Conservation (phyloP, 1,140 invertebrate species). For the Halotydeus destructor region DNA sequence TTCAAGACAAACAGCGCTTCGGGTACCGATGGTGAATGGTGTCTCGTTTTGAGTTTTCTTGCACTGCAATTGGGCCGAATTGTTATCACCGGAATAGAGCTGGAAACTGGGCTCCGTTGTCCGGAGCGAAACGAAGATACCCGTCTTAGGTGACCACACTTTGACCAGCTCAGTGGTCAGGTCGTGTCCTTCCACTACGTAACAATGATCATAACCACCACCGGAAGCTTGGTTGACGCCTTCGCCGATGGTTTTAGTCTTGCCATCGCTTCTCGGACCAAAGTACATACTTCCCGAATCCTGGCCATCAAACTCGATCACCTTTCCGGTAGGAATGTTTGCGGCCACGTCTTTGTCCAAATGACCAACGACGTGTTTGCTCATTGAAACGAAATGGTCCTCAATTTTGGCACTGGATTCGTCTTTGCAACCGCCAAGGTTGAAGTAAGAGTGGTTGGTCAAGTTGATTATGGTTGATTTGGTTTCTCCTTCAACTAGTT, state of each 20-base stretch:
- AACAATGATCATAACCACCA: conserved; percentile 13
- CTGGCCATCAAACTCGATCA: conserved; percentile 4
- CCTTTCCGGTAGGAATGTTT: conserved; percentile 46
- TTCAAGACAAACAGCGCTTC: conserved; percentile 67
- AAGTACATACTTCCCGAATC: neutral
- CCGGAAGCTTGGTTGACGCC: neutral
- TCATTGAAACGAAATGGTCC: conserved; percentile 47
- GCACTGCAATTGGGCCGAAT: conserved; percentile 28
- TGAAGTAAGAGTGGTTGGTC: conserved; percentile 85
- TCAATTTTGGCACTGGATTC: conserved; percentile 24
- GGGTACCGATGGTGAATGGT: conserved; percentile 20
- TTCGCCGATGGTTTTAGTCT: conserved; percentile 5
- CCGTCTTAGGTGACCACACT: conserved; percentile 41
- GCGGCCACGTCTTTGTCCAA: conserved; percentile 42
- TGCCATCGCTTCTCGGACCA: neutral
- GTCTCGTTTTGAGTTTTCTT: conserved; percentile 24
- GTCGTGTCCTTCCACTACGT: neutral
- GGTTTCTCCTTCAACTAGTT: conserved; percentile 22
- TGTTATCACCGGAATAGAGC: conserved; percentile 60
- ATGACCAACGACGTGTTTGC: conserved; percentile 51
- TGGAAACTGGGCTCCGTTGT: conserved; percentile 73
- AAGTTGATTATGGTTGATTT: conserved; percentile 67
- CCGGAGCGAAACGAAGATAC: conserved; percentile 48
- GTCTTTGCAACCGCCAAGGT: conserved; percentile 43
- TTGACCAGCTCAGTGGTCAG: conserved; percentile 23